Evolutionary conservation across 2,113 vertebrate genomes (phyloP).

Genomic region (Malurus melanocephalus): DNA sequence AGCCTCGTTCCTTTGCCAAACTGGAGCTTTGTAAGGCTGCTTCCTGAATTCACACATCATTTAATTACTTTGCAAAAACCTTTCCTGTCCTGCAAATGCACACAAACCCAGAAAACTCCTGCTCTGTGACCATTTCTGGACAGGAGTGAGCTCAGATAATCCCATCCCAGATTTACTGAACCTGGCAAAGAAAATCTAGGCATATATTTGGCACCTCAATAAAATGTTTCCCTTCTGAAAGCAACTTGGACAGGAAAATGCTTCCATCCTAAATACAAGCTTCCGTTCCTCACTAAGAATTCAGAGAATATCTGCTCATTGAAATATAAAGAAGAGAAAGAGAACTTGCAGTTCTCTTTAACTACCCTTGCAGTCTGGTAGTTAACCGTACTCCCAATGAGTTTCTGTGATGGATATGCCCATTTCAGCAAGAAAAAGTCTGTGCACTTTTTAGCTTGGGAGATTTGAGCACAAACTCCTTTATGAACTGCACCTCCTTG

Average conservation of each 20-base stretch:
- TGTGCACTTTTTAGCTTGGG: not conserved
- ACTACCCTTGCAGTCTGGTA: not conserved
- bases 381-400: not conserved
- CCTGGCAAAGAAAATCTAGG: not conserved
- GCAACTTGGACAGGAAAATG: not conserved
- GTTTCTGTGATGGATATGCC: not conserved
- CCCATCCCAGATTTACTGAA: not conserved
- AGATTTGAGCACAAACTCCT: not conserved
- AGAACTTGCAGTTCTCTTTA: not conserved
- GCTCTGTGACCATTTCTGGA: not conserved
- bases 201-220: not conserved
- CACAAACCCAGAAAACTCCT: not conserved
- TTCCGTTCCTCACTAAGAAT: not conserved
- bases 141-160: not conserved
- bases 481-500: not conserved
- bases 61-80: slow-evolving; percentile 49
- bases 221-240: not conserved
- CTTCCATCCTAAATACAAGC: not conserved
- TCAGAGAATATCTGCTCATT: not conserved
- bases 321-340: not conserved
- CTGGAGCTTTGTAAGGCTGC: fast-evolving
- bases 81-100: not conserved
- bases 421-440: not conserved
- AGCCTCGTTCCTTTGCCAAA: slow-evolving; percentile 65
- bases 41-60: slow-evolving; percentile 37